phyloP scores from a whole-genome alignment of 2,797 vertebrate species.

The Eremophila alpestris region DNA sequence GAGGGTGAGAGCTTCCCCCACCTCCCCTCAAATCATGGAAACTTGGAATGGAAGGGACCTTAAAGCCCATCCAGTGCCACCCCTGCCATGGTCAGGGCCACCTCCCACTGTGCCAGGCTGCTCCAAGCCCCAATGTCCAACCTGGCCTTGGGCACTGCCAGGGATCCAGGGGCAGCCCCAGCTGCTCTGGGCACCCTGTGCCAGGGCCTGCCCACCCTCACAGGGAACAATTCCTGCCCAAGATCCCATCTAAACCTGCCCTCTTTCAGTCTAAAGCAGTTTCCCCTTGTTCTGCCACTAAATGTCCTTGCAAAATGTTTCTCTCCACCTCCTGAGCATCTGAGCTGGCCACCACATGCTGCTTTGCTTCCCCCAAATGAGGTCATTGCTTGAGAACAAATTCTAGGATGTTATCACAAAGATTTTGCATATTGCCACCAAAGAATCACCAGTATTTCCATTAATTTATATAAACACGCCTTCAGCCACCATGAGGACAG shows the following conservation, averaged over 20 bases:
- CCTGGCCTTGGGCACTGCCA: neutral
- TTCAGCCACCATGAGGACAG: neutral
- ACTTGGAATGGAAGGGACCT: neutral
- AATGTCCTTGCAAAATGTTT: neutral
- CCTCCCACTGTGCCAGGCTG: neutral
- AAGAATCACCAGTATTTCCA: neutral
- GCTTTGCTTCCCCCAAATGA: neutral
- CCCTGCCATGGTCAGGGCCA: neutral
- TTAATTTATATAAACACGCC: neutral
- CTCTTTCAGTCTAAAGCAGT: neutral
- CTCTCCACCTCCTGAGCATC: neutral
- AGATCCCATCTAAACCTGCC: neutral
- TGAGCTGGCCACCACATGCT: neutral
- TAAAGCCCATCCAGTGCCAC: rapidly evolving
- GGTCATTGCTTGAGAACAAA: neutral
- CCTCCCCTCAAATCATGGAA: no score
- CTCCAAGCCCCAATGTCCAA: neutral
- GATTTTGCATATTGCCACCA: neutral
- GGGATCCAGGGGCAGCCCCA: neutral
- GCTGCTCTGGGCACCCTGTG: neutral
- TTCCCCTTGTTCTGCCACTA: neutral
- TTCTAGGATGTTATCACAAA: neutral
- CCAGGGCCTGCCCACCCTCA: rapidly evolving
- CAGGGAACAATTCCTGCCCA: neutral
- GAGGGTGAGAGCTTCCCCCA: no score